Base-by-base conservation (phyloP, 2,888 invertebrate genomes). In the Glyphotaelius pellucidus region DNA sequence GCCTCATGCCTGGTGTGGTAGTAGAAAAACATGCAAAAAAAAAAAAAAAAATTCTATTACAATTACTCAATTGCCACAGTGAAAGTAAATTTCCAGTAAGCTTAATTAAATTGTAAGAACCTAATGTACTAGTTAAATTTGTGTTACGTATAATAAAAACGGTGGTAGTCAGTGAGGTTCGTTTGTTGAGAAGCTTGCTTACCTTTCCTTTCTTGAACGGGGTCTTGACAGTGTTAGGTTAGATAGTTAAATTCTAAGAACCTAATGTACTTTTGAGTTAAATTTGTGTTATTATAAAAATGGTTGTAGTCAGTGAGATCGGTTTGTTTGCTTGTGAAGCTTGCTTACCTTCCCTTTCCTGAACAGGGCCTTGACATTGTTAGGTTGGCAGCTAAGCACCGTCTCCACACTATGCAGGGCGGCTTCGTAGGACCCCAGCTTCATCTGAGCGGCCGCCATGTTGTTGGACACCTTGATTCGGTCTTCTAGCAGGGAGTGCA, bases 181-280 rank as follows among this genome's bases (percentile, higher is more conserved):
- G 42, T 42, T 42, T 42, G 42, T 42, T 42, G 42, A 11, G 12
- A 42, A 42, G 1, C 42, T 42, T 42, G 19, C 90, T 80, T 94
- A 96, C 97, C 95, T 97, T 97, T 94, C 98, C 98, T 96, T 99
- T 98, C 94, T 99, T 97, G 95, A 98, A 99, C n/a, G 99, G 95
- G 0, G 99, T 99, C 95, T 99, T 99, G 0, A 98, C 97, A 95
- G 99, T 99, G 92, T 97, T 95, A 0, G 99, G 98, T 94, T 99
- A 38, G 98, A 94, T 98, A 98, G 93, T 97, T 96, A 25, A 99
- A 38, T 38, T 38, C 7, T 3, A 38, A 38, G 38, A 38, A 38
- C 38, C 38, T 38, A 38, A 38, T 38, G 38, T 38, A 38, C 32
- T 3, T 32, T 2, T 38, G 7, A 38, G 4, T 38, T 38, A 4